Conservation (phyloP, 1,140 invertebrate genomes). For the Trigoniulus corallinus region DNA sequence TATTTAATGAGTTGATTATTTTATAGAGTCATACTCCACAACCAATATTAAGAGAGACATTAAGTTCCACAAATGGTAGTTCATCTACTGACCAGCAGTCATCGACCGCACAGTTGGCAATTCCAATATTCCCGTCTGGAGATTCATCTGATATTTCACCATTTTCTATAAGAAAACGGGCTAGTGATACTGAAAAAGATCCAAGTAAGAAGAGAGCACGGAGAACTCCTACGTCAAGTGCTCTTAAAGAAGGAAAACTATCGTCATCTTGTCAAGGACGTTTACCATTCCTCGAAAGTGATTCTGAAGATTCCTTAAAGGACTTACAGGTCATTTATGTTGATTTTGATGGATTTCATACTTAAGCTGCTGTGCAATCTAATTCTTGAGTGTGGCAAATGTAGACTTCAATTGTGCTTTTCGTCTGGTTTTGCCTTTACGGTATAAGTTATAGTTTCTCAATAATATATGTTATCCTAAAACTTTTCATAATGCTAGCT, state of each 20-base stretch:
- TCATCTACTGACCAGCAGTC: slow-evolving; percentile 57
- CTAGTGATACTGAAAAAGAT: slow-evolving; percentile 3
- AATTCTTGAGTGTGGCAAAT: too few species aligned
- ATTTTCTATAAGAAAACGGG: background rate
- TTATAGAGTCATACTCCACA: slow-evolving; percentile 18
- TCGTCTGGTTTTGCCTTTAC: too few species aligned
- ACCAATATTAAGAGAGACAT: slow-evolving; percentile 16
- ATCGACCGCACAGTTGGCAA: slow-evolving; percentile 46
- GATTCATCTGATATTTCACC: background rate
- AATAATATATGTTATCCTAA: too few species aligned
- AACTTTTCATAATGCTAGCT: too few species aligned
- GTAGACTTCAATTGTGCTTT: too few species aligned
- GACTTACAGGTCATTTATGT: too few species aligned
- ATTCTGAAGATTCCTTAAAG: slow-evolving; percentile 5
- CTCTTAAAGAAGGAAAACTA: background rate
- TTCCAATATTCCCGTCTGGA: background rate
- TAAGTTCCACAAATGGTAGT: slow-evolving; percentile 44
- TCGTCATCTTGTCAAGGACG: background rate
- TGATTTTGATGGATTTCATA: too few species aligned
- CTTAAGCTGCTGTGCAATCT: too few species aligned
- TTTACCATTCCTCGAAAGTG: slow-evolving; percentile 6
- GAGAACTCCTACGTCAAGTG: too few species aligned
- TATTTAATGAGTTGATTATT: slow-evolving; percentile 22
- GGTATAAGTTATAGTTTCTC: too few species aligned
- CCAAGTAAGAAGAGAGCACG: background rate